Base-by-base conservation (phyloP, 2,797 vertebrate species). In the Alectoris magna region DNA sequence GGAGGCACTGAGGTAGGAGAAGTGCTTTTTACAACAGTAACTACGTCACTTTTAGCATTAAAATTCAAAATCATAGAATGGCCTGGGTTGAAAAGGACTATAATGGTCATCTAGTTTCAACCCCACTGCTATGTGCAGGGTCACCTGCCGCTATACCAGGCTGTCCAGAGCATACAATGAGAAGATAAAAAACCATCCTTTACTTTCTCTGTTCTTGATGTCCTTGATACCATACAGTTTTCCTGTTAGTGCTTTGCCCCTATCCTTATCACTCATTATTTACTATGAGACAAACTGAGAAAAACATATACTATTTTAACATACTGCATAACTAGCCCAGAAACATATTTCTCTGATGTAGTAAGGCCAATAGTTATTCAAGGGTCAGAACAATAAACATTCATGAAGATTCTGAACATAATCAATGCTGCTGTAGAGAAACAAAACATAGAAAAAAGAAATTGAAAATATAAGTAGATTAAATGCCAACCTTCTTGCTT, bases 321-420 rank as follows among this genome's bases (percentile, higher is more conserved):
- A 17, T 29, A 41, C 26, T 55, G 9, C 19, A 41, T 68, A 82
- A 94, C 72, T 90, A 88, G 38, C 12, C 53, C 60, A 82, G 73
- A 76, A 94, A 90, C 71, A 77, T 19, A 88, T 73, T 96, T 82
- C 14, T 79, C 76, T 73, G 71, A 82, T 46, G 49, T 8, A 51
- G 53, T 46, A 90, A 82, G 49, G 58, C 68, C 34, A 87, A 87
- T 44, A 91, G 90, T 39, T 79, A 87, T 71, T 90, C 60, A 49
- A 84, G 58, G 62, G 34, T 73, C 71, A 77, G 26, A 84, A 79
- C 41, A 88, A 72, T 13, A 93, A 43, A 16, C 24, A 49, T 79
- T 92, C 81, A 69, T 78, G 77, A 76, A 91, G 68, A 94, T 90
- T 96, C 93, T 86, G 87, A 96, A 85, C 51, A 83, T 66, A 86